Evolutionary conservation across 2,888 invertebrate genomes (phyloP).

Genomic region (Tinea pellionella): DNA sequence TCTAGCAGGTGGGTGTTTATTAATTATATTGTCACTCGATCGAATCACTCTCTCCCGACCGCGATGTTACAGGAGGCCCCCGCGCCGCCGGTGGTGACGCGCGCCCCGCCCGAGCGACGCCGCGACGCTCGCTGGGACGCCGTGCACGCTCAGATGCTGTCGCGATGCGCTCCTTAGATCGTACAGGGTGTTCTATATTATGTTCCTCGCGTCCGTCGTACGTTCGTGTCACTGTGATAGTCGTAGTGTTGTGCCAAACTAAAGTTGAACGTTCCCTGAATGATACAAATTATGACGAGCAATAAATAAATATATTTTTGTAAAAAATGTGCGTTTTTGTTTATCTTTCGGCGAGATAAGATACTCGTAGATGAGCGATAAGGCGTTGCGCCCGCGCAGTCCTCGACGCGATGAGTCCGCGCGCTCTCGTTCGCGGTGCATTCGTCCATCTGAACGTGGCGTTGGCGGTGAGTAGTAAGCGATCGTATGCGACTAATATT

Average conservation of each 20-base stretch:
- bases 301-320: constrained; percentile 10
- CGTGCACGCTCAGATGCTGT: constrained; percentile 48
- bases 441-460: constrained; percentile 43
- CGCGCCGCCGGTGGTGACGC: constrained; percentile 12
- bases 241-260: background rate
- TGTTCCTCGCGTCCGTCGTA: background rate
- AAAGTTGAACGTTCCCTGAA: background rate
- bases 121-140: constrained; percentile 39
- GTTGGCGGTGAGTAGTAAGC: constrained; percentile 39
- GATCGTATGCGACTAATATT: background rate
- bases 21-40: background rate
- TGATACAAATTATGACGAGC: background rate
- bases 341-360: background rate
- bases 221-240: background rate
- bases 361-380: background rate
- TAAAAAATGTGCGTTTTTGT: background rate
- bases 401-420: background rate
- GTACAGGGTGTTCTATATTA: background rate
- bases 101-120: constrained; percentile 14
- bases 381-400: background rate
- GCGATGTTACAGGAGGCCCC: constrained; percentile 8
- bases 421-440: constrained; percentile 20
- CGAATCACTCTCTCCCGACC: no score
- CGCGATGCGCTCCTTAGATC: constrained; percentile 22
- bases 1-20: constrained; percentile 48